A percentile compares a stretch with the other conserved stretches of the same genome.
These are phyloP conservation scores for Clamator glandarius DNA, from an alignment of 2,797 vertebrate genomes.

Conservation along the genomic window DNA sequence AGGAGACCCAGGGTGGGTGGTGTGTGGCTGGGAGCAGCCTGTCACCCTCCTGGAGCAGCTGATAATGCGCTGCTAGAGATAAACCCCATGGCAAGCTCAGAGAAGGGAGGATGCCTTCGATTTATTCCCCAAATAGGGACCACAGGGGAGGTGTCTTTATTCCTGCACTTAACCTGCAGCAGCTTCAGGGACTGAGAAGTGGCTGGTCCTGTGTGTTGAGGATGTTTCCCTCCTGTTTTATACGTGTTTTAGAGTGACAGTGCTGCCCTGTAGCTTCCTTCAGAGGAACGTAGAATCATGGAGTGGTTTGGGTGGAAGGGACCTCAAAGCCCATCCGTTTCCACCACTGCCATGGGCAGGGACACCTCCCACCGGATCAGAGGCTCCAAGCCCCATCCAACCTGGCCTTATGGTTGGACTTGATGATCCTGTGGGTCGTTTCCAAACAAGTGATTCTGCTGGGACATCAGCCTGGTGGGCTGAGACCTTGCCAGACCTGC, in stretches of 20 bases:
- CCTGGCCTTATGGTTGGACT: too few species aligned
- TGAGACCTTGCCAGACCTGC: background rate
- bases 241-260: too few species aligned
- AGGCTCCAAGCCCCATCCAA: too few species aligned
- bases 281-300: too few species aligned
- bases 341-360: too few species aligned
- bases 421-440: too few species aligned
- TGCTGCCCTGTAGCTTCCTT: too few species aligned
- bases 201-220: background rate
- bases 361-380: too few species aligned
- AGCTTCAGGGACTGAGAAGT: background rate
- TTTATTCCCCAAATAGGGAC: background rate
- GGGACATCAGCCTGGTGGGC: rapidly evolving
- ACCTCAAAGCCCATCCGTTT: too few species aligned
- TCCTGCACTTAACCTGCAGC: background rate
- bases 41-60: background rate
- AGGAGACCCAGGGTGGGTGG: background rate
- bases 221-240: too few species aligned
- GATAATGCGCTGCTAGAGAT: slow-evolving; percentile 1
- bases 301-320: too few species aligned
- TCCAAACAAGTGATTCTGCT: too few species aligned
- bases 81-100: background rate
- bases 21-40: background rate
- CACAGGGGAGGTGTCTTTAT: background rate
- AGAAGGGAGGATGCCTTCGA: background rate